Percentiles rank a stretch among this genome's conserved stretches.
These are phyloP conservation scores for Zalophus californianus DNA, from an alignment of 2,797 vertebrate species.

Conservation along the genomic window DNA sequence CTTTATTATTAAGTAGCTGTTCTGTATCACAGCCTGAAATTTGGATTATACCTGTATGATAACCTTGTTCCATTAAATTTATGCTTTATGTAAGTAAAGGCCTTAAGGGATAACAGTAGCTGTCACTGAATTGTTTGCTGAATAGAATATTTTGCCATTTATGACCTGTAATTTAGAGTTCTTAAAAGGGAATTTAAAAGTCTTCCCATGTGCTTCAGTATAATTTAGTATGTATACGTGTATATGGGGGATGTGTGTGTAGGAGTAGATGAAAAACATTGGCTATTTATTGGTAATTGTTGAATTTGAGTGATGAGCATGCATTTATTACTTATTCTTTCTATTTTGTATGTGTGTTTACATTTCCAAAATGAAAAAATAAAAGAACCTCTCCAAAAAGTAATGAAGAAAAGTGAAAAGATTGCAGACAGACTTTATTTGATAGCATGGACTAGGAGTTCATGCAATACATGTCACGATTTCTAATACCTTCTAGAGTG, in stretches of 20 bases:
- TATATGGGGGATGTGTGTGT: background rate
- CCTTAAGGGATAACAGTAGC: background rate
- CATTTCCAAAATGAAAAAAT: conserved; percentile 35
- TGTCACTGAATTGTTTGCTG: conserved; percentile 38
- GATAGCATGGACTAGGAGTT: background rate
- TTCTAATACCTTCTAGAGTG: background rate
- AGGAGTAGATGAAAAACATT: background rate
- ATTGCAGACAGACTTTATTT: background rate
- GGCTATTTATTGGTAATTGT: conserved; percentile 23
- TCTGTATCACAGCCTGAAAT: background rate
- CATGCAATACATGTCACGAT: background rate
- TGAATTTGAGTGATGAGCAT: conserved; percentile 26
- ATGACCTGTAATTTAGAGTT: conserved; percentile 48
- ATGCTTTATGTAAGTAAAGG: conserved; percentile 35
- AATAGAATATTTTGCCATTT: conserved; percentile 49
- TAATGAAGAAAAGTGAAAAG: background rate
- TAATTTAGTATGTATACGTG: background rate
- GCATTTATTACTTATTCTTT: conserved; percentile 6
- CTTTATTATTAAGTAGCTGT: conserved; percentile 24
- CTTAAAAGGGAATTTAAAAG: conserved; percentile 39
- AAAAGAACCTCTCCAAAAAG: background rate
- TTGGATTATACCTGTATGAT: background rate
- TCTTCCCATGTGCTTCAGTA: background rate
- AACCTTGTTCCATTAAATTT: background rate
- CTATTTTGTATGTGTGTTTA: background rate